Percentiles rank a stretch among this genome's conserved stretches.
Conservation (phyloP, 2,797 vertebrate genomes). For the Loris lydekkerianus region DNA sequence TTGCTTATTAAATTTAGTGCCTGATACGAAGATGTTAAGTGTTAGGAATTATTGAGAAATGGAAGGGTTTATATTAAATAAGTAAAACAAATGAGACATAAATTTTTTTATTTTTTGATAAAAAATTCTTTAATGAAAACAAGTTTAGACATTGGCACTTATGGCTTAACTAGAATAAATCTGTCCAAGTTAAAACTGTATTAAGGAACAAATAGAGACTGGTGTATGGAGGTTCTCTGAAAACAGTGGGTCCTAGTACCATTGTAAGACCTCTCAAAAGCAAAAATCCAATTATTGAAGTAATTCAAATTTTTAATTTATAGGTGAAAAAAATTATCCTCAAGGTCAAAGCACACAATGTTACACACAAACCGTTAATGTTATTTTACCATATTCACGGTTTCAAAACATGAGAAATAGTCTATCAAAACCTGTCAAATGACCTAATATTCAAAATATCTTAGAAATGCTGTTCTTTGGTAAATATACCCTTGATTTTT, state of each 20-base stretch:
- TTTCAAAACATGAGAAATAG: neutral
- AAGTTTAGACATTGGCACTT: neutral
- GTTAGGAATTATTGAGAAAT: slow-evolving; percentile 22
- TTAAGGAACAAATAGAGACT: neutral
- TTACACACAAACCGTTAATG: neutral
- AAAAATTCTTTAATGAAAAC: slow-evolving; percentile 13
- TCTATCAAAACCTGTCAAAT: neutral
- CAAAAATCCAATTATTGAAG: neutral
- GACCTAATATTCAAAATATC: neutral
- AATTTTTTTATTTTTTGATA: slow-evolving; percentile 13
- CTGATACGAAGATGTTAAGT: slow-evolving; percentile 57
- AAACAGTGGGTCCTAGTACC: neutral
- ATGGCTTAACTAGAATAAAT: neutral
- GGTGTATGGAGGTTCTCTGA: neutral
- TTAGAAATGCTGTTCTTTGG: neutral
- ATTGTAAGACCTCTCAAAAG: neutral
- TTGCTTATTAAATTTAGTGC: slow-evolving; percentile 48
- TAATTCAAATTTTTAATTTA: neutral
- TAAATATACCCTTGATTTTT: neutral
- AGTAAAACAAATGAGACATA: slow-evolving; percentile 74
- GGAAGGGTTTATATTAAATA: slow-evolving; percentile 67
- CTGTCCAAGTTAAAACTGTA: neutral
- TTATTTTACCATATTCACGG: neutral
- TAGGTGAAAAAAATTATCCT: neutral
- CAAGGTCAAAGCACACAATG: neutral